Evolutionary conservation across 2,797 vertebrate genomes (phyloP).

Genomic region (Labroides dimidiatus): DNA sequence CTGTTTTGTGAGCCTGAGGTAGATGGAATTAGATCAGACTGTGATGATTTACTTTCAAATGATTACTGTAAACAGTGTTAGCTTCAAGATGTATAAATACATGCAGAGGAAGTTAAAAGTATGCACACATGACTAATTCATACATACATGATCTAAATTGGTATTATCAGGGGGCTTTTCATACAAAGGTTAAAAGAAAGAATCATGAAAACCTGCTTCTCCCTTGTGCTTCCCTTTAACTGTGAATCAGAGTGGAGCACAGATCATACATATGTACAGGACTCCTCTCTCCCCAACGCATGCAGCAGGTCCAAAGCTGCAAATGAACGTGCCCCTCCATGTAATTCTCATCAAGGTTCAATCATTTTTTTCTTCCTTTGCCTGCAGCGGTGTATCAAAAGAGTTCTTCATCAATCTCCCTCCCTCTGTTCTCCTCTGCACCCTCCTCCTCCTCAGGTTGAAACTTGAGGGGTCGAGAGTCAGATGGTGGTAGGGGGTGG

Average conservation of each 20-base stretch:
- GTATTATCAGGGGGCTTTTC: constrained; percentile 53
- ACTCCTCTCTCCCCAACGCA: constrained; percentile 50
- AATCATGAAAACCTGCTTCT: constrained; percentile 53
- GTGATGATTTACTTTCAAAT: background rate
- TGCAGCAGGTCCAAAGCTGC: constrained; percentile 57
- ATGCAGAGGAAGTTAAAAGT: constrained; percentile 14
- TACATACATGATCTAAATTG: constrained; percentile 38
- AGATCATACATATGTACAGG: constrained; percentile 76
- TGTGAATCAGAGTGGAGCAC: constrained; percentile 67
- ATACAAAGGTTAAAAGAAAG: constrained; percentile 55
- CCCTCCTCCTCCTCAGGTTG: constrained; percentile 42
- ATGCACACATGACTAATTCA: constrained; percentile 57
- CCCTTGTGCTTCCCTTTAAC: constrained; percentile 65
- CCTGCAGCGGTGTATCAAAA: constrained; percentile 79
- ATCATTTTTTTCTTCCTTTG: constrained; percentile 75
- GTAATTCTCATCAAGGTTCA: constrained; percentile 81
- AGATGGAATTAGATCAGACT: too few species aligned
- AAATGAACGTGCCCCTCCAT: constrained; percentile 77
- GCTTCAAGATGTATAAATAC: background rate
- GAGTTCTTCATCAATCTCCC: constrained; percentile 69
- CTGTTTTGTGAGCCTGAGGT: too few species aligned
- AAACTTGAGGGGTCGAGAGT: constrained; percentile 42
- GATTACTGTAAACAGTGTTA: constrained; percentile 4
- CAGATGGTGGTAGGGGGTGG: background rate
- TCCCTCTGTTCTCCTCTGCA: constrained; percentile 45